Base-by-base conservation (phyloP, 2,797 vertebrate species). In the Clarias fuscus region DNA sequence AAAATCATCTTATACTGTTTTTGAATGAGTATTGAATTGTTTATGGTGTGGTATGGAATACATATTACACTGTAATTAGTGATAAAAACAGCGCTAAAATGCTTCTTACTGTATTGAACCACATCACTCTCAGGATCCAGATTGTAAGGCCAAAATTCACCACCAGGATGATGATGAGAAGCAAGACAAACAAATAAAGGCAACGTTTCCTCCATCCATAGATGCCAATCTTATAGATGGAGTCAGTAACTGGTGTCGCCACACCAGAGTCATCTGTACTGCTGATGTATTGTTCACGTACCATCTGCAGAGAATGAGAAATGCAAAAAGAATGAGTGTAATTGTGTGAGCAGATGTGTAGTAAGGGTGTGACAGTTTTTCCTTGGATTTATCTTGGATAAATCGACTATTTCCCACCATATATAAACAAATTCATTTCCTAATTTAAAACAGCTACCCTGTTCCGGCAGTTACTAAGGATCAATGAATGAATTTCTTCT, bases 151-250 rank as follows among this genome's bases (percentile, higher is more conserved):
- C 96, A 82, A 98, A 95, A 93, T 99, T 98, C 92, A 99, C 96
- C 78, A 98, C 95, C 80, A 99, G 92, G 90, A 97, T 94, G 93
- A 97, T 91, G 86, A 99, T 94, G 87, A 99, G 94, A 88, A 99
- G 96, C 64, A 99, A 95, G 80, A 98, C 95, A 77, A 99, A 97
- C 18, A 98, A 92, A 93, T 99, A 99, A 87, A 99, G 98, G 91
- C 97, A 98, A 70, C 98, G 97, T 90, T 99, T 99, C 92, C 98
- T 96, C 98, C 98, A 99, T 91, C 98, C 98, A 2, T 98, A 99
- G 93, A 99, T 98, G 91, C 98, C 98, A 14, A 99, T 96, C 91
- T 95, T 98, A 94, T 97, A 96, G 93, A 96, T 78, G 67, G 93
- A 90, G 33, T 96, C 96, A 30, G 95, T 93, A 88, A 89, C 87